A percentile compares a stretch with the other conserved stretches of the same genome.
These are phyloP conservation scores for Cololabis saira DNA, from an alignment of 2,113 vertebrate species.

Conservation along the genomic window DNA sequence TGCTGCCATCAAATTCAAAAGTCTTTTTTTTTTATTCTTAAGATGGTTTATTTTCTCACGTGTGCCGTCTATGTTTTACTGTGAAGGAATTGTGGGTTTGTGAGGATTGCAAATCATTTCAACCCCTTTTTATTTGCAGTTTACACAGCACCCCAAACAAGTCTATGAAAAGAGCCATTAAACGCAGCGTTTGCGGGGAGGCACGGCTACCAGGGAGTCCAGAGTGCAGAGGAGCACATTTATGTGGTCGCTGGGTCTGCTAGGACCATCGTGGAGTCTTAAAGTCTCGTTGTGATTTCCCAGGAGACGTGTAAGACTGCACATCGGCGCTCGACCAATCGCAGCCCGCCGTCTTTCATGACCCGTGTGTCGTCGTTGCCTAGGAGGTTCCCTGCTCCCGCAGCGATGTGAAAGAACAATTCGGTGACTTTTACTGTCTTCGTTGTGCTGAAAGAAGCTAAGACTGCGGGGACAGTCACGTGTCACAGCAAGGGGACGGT, in stretches of 20 bases:
- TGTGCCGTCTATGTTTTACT: no score
- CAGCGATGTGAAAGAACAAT: background rate
- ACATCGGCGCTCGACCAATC: background rate
- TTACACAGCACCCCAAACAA: no score
- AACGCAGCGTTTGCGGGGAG: no score
- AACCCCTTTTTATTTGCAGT: no score
- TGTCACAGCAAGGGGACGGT: no score
- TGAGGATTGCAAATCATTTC: no score
- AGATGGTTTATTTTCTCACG: no score
- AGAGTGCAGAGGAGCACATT: conserved; percentile 2
- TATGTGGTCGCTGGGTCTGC: background rate
- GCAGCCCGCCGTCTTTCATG: background rate
- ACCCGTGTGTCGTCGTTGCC: background rate
- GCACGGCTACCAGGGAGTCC: background rate
- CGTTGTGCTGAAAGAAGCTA: background rate
- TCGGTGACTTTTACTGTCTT: background rate
- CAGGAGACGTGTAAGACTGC: background rate
- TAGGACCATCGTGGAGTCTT: background rate
- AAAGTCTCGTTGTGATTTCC: background rate
- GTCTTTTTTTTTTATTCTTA: no score
- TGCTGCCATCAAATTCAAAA: no score
- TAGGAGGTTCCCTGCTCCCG: background rate
- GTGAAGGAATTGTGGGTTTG: no score
- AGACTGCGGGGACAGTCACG: no score
- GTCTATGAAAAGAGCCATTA: no score